Base-by-base conservation (phyloP, 2,113 vertebrate species). In the Prunella fulvescens region DNA sequence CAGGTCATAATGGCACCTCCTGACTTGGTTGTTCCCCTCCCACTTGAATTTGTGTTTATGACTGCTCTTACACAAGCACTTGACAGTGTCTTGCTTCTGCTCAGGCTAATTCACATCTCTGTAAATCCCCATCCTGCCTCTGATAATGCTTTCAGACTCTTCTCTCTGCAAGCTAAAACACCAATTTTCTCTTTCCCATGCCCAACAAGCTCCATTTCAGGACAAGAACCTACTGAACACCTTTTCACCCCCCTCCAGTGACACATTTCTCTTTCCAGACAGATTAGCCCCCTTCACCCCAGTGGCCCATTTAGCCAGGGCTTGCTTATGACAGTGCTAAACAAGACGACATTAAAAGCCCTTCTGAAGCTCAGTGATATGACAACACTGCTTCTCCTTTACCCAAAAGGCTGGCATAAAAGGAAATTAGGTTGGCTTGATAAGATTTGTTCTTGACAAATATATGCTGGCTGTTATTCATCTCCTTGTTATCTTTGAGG, bases 391-490 rank as follows among this genome's bases (percentile, higher is more conserved):
- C 47, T 86, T 69, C 42, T 88, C 19, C 86, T 67, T 62, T 33
- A 62, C 39, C 79, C 71, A 80, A 90, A 95, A 90, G 50, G 58
- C 64, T 93, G 76, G 47, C 88, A 85, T 61, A 77, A 96, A 94
- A 86, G 92, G 82, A 90, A 95, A 93, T 95, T 54, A 92, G 90
- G 94, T 88, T 97, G 93, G 71, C 76, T 92, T 92, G 74, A 66
- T 92, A 94, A 92, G 92, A 90, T 92, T 90, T 90, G 37, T 77
- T 93, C 86, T 58, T 94, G 92, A 94, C 71, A 93, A 92, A 92
- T 88, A 60, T 50, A 42, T 88, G 44, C 82, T 73, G 80, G 71
- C 72, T 94, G 82, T 83, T 95, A 92, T 40, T 90, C 86, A 80
- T 65, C 88, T 80, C 74, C 85, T 81, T 65, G 60, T 92, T 97